phyloP scores from a whole-genome alignment of 2,113 vertebrate species.

The Eulacestoma nigropectus region DNA sequence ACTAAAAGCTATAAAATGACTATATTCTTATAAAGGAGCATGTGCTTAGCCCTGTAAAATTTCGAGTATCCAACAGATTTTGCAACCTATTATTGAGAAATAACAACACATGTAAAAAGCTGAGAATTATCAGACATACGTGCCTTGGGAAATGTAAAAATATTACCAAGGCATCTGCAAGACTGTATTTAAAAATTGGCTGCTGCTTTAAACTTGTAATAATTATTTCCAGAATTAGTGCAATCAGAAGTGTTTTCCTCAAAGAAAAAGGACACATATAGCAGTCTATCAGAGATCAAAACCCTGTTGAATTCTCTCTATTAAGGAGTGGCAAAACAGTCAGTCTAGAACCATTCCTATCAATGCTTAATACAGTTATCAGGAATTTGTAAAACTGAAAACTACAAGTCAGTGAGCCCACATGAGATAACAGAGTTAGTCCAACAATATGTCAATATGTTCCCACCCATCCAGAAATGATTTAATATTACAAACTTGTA shows the following conservation, averaged over 20 bases:
- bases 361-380: neutral
- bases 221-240: neutral
- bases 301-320: neutral
- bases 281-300: neutral
- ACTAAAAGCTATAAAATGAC: neutral
- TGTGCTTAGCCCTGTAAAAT: neutral
- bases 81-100: neutral
- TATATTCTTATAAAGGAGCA: neutral
- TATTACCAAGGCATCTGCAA: neutral
- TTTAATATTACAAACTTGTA: conserved; percentile 24
- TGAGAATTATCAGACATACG: neutral
- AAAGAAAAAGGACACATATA: neutral
- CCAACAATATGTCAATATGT: conserved; percentile 9
- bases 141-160: neutral
- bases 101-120: neutral
- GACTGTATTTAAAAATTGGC: neutral
- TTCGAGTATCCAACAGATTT: neutral
- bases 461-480: conserved; percentile 26
- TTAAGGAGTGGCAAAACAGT: neutral
- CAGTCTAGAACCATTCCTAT: neutral
- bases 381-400: neutral
- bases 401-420: neutral
- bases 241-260: neutral
- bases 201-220: neutral
- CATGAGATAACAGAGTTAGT: neutral